Base-by-base conservation (phyloP, 2,888 invertebrate genomes). In the Rapana venosa region DNA sequence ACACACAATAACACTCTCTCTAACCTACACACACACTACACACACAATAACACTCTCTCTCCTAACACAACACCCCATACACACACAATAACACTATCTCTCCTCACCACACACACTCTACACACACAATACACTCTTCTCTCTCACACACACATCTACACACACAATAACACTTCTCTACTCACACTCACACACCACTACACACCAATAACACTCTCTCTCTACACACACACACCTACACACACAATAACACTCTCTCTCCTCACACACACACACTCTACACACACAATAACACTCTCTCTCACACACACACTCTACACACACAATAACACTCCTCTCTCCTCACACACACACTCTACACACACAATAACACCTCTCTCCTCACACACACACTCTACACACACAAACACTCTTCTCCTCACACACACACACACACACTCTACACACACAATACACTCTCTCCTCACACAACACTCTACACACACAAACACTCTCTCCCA, bases 241-340 rank as follows among this genome's bases (percentile, higher is more conserved):
- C 74, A 74, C 74, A 74, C 74, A n/a, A n/a, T n/a, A n/a, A n/a
- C n/a, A n/a, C n/a, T n/a, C n/a, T n/a, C n/a, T n/a, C n/a, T n/a
- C n/a, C n/a, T n/a, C n/a, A n/a, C n/a, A 35, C 79, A 15, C 22
- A 79, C 32, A 79, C 79, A 79, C 79, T n/a, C n/a, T n/a, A 79
- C 35, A 15, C 79, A 35, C 74, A 74, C 74, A 74, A 0, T 20
- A 11, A 74, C 74, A n/a, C n/a, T 20, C 26, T 20, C 74, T 2
- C 30, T 2, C 74, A n/a, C 74, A 74, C n/a, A n/a, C 74, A 74
- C n/a, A n/a, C 22, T 1, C 74, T n/a, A n/a, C 74, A 74, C 2
- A 74, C n/a, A 11, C n/a, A n/a, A 11, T n/a, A n/a, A n/a, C n/a
- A n/a, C 1, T n/a, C 8, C 74, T 2, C 74, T 2, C 74, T n/a